Evolutionary conservation across 2,888 invertebrate species (phyloP).

Genomic region (Melanotus villosus): DNA sequence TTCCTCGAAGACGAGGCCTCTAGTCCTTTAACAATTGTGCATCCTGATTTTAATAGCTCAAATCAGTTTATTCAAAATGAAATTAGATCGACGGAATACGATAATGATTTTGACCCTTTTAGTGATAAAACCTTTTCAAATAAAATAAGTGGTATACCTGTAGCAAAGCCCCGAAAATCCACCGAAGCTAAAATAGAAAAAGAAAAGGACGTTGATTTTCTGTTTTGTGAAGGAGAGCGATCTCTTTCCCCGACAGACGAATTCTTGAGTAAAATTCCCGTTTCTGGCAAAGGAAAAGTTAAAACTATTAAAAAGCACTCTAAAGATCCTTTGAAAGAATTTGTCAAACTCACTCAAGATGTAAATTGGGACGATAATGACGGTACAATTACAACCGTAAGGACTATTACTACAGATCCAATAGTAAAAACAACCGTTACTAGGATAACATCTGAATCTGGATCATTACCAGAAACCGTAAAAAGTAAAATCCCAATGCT

Average conservation of each 20-base stretch:
- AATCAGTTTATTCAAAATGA: conserved; percentile 30
- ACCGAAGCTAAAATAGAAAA: conserved; percentile 52
- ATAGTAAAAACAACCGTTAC: conserved; percentile 66
- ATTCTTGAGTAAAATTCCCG: conserved; percentile 65
- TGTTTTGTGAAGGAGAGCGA: conserved; percentile 52
- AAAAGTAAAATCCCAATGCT: conserved; percentile 60
- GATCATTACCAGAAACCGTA: conserved; percentile 25
- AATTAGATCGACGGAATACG: conserved; percentile 4
- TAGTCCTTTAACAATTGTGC: conserved; percentile 52
- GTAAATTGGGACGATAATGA: conserved; percentile 66
- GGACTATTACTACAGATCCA: conserved; percentile 51
- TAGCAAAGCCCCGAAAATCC: conserved; percentile 58
- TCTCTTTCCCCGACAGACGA: conserved; percentile 60
- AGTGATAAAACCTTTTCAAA: too few species aligned
- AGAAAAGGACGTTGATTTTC: conserved; percentile 58
- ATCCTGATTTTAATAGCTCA: conserved; percentile 11
- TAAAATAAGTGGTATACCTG: conserved; percentile 60
- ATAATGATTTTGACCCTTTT: conserved; percentile 1
- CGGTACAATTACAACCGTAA: conserved; percentile 40
- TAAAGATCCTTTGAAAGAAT: conserved; percentile 68
- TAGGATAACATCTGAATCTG: conserved; percentile 56
- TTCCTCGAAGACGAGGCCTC: conserved; percentile 66
- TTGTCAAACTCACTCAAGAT: conserved; percentile 66
- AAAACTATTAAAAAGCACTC: conserved; percentile 70
- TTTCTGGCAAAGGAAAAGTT: conserved; percentile 66